A percentile compares a stretch with the other conserved stretches of the same genome.
Conservation (phyloP, 2,797 vertebrate species). For the Bryconaethiops microstoma region DNA sequence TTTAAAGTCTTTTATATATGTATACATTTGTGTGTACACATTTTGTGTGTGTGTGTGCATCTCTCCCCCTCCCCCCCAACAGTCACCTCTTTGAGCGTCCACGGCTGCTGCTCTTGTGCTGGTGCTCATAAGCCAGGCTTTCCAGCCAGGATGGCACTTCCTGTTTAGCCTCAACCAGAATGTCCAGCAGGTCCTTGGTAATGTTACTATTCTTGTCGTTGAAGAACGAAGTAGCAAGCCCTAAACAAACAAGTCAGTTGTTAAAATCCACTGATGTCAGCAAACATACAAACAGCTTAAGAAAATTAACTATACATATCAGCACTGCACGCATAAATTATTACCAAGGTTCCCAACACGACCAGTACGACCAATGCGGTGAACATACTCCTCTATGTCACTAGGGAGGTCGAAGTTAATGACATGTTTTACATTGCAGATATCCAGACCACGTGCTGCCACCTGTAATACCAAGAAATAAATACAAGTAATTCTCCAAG, state of each 20-base stretch:
- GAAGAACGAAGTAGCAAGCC: conserved; percentile 95
- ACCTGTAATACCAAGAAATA: conserved; percentile 73
- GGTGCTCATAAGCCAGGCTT: conserved; percentile 93
- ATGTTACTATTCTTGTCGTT: conserved; percentile 94
- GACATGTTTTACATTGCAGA: conserved; percentile 94
- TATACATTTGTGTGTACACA: too few species aligned
- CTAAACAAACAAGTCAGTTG: conserved; percentile 63
- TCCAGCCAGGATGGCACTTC: conserved; percentile 96
- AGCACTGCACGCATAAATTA: neutral
- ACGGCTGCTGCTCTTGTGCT: conserved; percentile 89
- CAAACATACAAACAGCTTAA: neutral
- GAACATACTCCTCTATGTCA: conserved; percentile 97
- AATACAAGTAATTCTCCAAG: too few species aligned
- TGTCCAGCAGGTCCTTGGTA: conserved; percentile 93
- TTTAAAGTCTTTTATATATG: too few species aligned
- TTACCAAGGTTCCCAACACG: conserved; percentile 93
- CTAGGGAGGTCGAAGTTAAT: conserved; percentile 97
- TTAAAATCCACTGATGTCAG: neutral
- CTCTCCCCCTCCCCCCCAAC: too few species aligned
- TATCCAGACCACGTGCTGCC: conserved; percentile 90
- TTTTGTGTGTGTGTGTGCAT: too few species aligned
- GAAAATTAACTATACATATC: neutral
- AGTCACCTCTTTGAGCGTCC: conserved; percentile 92
- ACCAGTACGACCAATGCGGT: conserved; percentile 94
- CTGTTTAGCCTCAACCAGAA: conserved; percentile 94